Base-by-base conservation (phyloP, 1,140 invertebrate genomes). In the Apis dorsata region DNA sequence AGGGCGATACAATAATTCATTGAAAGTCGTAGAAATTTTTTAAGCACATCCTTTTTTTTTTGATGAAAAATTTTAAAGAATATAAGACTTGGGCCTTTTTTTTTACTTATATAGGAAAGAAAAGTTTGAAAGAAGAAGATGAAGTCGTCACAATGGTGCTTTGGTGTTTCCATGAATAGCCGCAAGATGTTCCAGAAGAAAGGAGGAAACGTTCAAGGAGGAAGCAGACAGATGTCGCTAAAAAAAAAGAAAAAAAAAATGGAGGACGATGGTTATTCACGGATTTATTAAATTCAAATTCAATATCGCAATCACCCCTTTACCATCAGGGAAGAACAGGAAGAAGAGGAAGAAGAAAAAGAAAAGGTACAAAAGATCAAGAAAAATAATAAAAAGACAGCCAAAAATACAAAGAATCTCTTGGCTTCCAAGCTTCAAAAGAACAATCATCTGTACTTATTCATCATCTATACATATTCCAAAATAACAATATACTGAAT, bases 161-260 rank as follows among this genome's bases (percentile, higher is more conserved):
- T 19, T n/a, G 51, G 51, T 34, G 28, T 9, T 10, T 17, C 12
- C 15, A 1, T 66, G 77, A 71, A 79, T 79, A 62, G 49, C 57
- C 10, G 68, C 66, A 53, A 79, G 66, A 79, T 53, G 77, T 71
- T 79, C 2, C 65, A 21, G 4, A 59, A 81, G 34, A 75, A 74
- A 55, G 15, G 51, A 28, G 21, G 71, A 66, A 59, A 2, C 34
- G 79, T 9, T 17, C 15, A 17, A 8, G n/a, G 21, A 49, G 15
- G 44, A 44, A 24, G 49, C 34, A 49, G 19, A 57, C 62, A 73
- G 79, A 75, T 74, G 71, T 75, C 51, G 28, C 34, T 5, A 62
- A 66, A 49, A 62, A 44, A 24, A 28, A 0, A n/a, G n/a, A n/a
- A 44, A 66, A 55, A 24, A n/a, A 55, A 17, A 10, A 70, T 51